Percentiles rank a stretch among this genome's conserved stretches.
Conservation (phyloP, 2,888 invertebrate genomes). For the Apocheima hispidaria region DNA sequence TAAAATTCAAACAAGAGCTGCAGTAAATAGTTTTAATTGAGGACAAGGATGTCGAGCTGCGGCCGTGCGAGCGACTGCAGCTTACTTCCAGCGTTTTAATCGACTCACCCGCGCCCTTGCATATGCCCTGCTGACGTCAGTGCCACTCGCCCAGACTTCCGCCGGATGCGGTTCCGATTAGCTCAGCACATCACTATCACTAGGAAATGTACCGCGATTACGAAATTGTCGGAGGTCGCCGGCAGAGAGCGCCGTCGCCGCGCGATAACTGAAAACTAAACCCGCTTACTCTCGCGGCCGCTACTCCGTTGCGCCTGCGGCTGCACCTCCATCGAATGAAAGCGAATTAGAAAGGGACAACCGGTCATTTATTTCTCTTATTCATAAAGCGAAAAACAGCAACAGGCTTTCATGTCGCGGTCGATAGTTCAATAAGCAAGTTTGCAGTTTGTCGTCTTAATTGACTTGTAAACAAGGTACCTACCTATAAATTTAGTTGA, state of each 20-base stretch:
- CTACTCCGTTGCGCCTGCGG: slow-evolving; percentile 52
- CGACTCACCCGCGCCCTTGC: slow-evolving; percentile 65
- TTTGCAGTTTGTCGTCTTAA: slow-evolving; percentile 35
- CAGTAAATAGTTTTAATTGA: slow-evolving; percentile 79
- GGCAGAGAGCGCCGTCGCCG: slow-evolving; percentile 76
- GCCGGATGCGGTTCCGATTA: slow-evolving; percentile 57
- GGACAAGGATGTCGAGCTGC: slow-evolving; percentile 78
- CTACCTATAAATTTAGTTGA: background rate
- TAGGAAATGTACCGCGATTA: slow-evolving; percentile 69
- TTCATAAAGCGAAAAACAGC: slow-evolving; percentile 64
- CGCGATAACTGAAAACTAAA: slow-evolving; percentile 82
- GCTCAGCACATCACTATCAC: slow-evolving; percentile 78
- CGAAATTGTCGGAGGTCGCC: slow-evolving; percentile 75
- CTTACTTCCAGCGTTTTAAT: slow-evolving; percentile 52
- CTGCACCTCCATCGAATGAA: slow-evolving; percentile 68
- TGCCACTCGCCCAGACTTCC: slow-evolving; percentile 61
- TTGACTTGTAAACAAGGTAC: slow-evolving; percentile 8
- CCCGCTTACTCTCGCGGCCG: slow-evolving; percentile 65
- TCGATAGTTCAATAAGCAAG: slow-evolving; percentile 56
- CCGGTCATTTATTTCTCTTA: slow-evolving; percentile 77
- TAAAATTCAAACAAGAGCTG: slow-evolving; percentile 73
- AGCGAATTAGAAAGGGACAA: slow-evolving; percentile 80
- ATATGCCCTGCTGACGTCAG: slow-evolving; percentile 57
- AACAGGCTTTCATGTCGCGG: slow-evolving; percentile 70
- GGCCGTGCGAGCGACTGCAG: slow-evolving; percentile 51